Percentiles rank a stretch among this genome's conserved stretches.
Conservation (phyloP, 1,140 invertebrate genomes). For the Homalodisca vitripennis region DNA sequence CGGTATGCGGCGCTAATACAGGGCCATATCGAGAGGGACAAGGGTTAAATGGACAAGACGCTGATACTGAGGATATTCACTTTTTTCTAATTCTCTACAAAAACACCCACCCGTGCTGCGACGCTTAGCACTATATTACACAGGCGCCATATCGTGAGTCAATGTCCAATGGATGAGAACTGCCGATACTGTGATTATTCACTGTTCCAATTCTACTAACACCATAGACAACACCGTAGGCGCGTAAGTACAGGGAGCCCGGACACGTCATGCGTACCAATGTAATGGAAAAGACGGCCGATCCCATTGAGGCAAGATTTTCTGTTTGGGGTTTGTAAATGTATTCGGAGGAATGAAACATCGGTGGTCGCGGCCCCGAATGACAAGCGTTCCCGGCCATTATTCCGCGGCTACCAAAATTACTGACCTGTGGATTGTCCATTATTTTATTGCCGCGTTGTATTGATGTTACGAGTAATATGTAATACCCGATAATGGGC, state of each 20-base stretch:
- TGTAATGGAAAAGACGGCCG: neutral
- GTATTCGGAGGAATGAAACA: constrained; percentile 23
- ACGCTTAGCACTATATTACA: no score
- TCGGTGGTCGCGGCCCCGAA: constrained; percentile 5
- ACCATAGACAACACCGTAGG: no score
- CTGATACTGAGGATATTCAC: no score
- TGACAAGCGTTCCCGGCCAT: constrained; percentile 12
- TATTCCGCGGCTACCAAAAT: neutral
- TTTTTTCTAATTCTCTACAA: no score
- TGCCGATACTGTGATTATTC: no score
- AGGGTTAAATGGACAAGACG: no score
- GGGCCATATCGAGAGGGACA: no score
- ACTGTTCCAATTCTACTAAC: no score
- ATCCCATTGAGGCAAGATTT: constrained; percentile 6
- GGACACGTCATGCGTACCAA: neutral
- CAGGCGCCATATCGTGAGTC: no score
- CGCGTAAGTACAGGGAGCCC: constrained; percentile 12
- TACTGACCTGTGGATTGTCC: constrained; percentile 10
- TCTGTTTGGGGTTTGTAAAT: constrained; percentile 22
- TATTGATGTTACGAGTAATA: constrained; percentile 2
- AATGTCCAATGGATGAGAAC: no score
- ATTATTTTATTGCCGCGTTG: constrained; percentile 26
- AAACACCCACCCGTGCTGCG: no score
- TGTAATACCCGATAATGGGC: constrained; percentile 21
- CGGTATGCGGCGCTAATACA: no score